Evolutionary conservation across 2,888 invertebrate genomes (phyloP), one percentile per base, ranked within the genome.

Genomic region (Cryptophagus acutangulus): DNA sequence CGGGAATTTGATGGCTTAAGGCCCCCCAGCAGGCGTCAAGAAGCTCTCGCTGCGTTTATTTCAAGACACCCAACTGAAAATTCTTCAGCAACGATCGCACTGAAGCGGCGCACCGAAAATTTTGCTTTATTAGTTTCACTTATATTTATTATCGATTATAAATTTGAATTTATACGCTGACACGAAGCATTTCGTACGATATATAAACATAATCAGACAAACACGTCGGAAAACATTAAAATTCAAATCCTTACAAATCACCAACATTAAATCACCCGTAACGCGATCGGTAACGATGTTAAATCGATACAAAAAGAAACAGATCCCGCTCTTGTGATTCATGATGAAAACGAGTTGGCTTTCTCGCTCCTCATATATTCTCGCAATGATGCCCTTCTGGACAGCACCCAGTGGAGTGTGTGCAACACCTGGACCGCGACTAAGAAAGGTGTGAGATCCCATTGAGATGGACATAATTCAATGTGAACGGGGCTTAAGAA

Each of bases 231-330:
- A 56, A 51, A 52, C 51, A 52, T 58, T 54, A 52, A 56, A 47
- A 56, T 56, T 56, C 45, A 59, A 61, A 59, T 59, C 58, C 55
- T 57, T 54, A 61, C 58, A 57, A 61, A 63, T 63, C 57, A 52
- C 54, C 55, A 45, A 47, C 47, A 42, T 51, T 65, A 62, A 63
- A 64, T 65, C 63, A 64, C 50, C 51, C 46, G 52, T 48, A 58
- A 61, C 58, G 51, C 52, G 61, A 62, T 58, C 59, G 57, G 59
- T 58, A 61, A 60, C 60, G 59, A 59, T 57, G 57, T 59, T 61
- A 59, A 60, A 62, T 62, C 62, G 61, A 63, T 59, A 55, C 54
- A 59, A 57, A 60, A 58, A 57, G 52, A 55, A 52, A 52, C 51
- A 35, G 49, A 48, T 52, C 52, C 43, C 53, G 50, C 51, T 48